Evolutionary conservation across 1,140 invertebrate genomes (phyloP).

Genomic region (Gonatopus flavifemur): DNA sequence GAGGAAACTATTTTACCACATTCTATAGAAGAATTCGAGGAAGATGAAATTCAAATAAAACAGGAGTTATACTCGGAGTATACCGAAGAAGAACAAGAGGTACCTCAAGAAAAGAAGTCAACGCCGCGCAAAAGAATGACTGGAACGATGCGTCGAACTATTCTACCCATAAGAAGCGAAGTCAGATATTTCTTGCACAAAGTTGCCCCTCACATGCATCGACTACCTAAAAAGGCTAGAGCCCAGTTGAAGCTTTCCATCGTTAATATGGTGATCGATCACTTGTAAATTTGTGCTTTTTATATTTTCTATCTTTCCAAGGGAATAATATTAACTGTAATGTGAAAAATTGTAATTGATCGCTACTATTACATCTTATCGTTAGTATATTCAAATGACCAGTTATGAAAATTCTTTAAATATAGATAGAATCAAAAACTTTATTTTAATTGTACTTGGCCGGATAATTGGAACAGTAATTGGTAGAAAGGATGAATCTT

Average conservation of each 20-base stretch:
- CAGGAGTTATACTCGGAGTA: constrained; percentile 1
- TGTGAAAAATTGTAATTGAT: too few species aligned
- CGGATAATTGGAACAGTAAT: too few species aligned
- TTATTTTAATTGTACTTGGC: too few species aligned
- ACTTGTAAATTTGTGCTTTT: constrained; percentile 39
- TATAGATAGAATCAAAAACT: too few species aligned
- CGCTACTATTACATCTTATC: too few species aligned
- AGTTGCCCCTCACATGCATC: constrained; percentile 46
- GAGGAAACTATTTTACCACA: constrained; percentile 16
- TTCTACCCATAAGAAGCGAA: constrained; percentile 51
- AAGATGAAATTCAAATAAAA: constrained; percentile 12
- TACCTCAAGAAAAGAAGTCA: constrained; percentile 4
- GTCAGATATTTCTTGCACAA: constrained; percentile 45
- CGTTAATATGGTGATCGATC: constrained; percentile 54
- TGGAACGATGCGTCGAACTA: constrained; percentile 38
- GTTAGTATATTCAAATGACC: too few species aligned
- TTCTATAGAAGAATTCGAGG: constrained; percentile 16
- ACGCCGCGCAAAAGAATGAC: constrained; percentile 17
- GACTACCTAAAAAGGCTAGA: constrained; percentile 46
- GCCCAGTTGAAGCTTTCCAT: constrained; percentile 51
- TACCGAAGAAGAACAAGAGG: not conserved
- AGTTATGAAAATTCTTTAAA: too few species aligned
- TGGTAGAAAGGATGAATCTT: too few species aligned
- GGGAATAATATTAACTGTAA: too few species aligned
- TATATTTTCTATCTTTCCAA: too few species aligned